A percentile compares a stretch with the other conserved stretches of the same genome.
These are phyloP conservation scores for Ladona fulva DNA, from an alignment of 1,140 invertebrate genomes.

Conservation along the genomic window DNA sequence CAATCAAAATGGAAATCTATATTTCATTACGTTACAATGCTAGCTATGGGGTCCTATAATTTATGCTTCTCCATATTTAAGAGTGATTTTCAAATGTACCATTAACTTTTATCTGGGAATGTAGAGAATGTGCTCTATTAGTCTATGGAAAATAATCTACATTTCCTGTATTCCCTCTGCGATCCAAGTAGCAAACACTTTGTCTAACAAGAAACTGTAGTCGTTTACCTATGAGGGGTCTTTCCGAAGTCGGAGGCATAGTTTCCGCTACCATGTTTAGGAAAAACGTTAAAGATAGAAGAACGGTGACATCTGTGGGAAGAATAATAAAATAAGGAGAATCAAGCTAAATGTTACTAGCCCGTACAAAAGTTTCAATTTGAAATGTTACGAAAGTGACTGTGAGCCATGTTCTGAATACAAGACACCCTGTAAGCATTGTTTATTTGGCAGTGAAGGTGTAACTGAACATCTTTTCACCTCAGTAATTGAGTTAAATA, in stretches of 20 bases:
- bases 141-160: neutral
- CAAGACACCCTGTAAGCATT: constrained; percentile 8
- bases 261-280: constrained; percentile 55
- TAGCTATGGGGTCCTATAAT: constrained; percentile 1
- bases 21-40: neutral
- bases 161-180: constrained; percentile 28
- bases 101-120: neutral
- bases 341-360: neutral
- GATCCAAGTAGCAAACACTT: constrained; percentile 30
- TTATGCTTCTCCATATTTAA: neutral
- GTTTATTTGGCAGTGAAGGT: neutral
- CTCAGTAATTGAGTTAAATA: neutral
- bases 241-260: constrained; percentile 56
- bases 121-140: neutral
- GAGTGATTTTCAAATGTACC: neutral
- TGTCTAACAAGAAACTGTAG: constrained; percentile 9
- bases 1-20: neutral
- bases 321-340: constrained; percentile 21
- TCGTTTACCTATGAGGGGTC: constrained; percentile 53
- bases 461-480: neutral
- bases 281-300: constrained; percentile 63
- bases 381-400: neutral
- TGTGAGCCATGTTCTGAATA: neutral
- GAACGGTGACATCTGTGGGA: constrained; percentile 55
- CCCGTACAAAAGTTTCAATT: constrained; percentile 1